Evolutionary conservation across 53 echinoderm and acorn worm species (phyloP), one percentile per base, ranked within the genome.

Genomic region (Paracentrotus lividus): DNA sequence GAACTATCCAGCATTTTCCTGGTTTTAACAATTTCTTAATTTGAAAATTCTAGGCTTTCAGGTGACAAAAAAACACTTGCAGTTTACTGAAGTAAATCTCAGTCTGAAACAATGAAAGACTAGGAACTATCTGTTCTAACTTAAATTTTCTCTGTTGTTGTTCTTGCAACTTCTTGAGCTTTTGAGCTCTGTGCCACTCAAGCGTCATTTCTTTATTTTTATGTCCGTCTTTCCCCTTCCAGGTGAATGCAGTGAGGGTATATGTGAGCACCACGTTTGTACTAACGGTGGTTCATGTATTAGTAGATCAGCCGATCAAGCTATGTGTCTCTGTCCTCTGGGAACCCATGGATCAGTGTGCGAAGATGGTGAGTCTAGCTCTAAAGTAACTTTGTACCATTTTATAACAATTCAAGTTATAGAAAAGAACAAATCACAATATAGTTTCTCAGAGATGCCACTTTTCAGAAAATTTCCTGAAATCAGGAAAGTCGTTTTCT

Each of bases 241-340:
- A 99, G 99, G 97, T 56, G 99, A 99, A 89, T 99, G 99, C 95
- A 99, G 96, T 93, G 93, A 95, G 15, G 96, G 96, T 26, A 64
- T 99, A 18, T 99, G 99, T 86, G 88, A 96, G 44, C 96, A 97
- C 27, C 94, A 94, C 29, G 93, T 96, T 33, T 99, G 99, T 61
- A 88, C 88, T 58, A 95, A 97, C 54, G 99, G 99, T 5, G 99
- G 99, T 23, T 94, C 99, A 0, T 99, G 99, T 55, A 94, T 97
- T 5, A 93, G 94, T 55, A 95, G 95, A 92, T 94, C 97, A 55
- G 96, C 97, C n/a, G 96, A 96, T 77, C 95, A 96, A 86, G 96
- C 97, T 93, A 93, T 97, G 90, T 99, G 99, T 67, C 96, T 99
- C 4, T 99, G 99, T 75, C 99, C 97, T 49, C 90, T 99, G 16